These are phyloP conservation scores for Panonychus citri DNA, from an alignment of 1,140 invertebrate genomes.

Conservation along the genomic window DNA sequence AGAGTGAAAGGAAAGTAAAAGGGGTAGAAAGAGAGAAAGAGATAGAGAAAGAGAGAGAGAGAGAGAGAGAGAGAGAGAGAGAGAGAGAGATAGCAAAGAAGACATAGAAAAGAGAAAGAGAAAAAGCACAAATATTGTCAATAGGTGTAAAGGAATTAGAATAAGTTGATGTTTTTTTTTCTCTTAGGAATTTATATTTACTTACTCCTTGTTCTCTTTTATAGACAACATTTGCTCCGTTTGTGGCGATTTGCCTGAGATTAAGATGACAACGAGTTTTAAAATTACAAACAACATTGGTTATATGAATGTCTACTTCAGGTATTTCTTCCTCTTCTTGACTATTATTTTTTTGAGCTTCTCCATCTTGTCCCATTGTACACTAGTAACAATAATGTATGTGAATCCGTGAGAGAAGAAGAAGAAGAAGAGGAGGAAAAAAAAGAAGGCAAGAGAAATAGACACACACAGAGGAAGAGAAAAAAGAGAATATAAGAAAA, in stretches of 20 bases:
- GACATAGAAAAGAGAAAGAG: not conserved
- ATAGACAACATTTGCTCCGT: constrained; percentile 82
- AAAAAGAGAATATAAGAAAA: too few relatives aligned
- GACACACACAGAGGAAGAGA: too few relatives aligned
- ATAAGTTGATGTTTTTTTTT: too few relatives aligned
- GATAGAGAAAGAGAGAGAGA: not conserved
- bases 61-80: not conserved
- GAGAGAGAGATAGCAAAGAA: not conserved
- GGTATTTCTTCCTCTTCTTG: constrained; percentile 3
- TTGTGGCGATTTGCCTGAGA: constrained; percentile 73
- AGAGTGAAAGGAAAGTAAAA: not conserved
- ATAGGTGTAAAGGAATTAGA: too few relatives aligned
- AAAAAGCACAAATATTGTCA: not conserved
- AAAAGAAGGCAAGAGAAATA: too few relatives aligned
- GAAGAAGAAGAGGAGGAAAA: too few relatives aligned
- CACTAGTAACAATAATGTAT: too few relatives aligned
- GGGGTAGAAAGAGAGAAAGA: not conserved
- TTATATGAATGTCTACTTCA: constrained; percentile 68
- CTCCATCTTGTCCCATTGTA: not conserved
- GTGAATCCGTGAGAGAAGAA: too few relatives aligned
- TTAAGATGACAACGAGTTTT: constrained; percentile 91
- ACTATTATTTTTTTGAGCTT: not conserved
- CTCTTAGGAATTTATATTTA: constrained; percentile 9
- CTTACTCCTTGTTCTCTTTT: constrained; percentile 69
- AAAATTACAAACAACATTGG: constrained; percentile 96